Percentiles rank a stretch among this genome's conserved stretches.
These are phyloP conservation scores for Spizaetus ornatus DNA, from an alignment of 2,113 vertebrate species.

Conservation along the genomic window DNA sequence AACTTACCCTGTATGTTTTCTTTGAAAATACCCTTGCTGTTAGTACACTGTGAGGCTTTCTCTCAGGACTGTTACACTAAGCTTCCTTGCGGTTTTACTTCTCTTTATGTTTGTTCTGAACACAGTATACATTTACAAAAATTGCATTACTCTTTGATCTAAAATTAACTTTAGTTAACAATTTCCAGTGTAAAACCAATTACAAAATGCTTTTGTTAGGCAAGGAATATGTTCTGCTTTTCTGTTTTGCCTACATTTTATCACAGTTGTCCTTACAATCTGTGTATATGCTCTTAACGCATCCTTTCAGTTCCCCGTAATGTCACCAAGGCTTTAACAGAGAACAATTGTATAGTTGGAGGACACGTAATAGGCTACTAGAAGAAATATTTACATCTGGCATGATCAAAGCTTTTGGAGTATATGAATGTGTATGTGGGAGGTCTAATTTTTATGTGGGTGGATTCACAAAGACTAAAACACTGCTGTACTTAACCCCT, in stretches of 20 bases:
- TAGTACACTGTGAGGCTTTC: background rate
- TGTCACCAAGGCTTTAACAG: background rate
- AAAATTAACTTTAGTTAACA: background rate
- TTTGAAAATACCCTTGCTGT: background rate
- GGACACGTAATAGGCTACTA: background rate
- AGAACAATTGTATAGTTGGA: constrained; percentile 43
- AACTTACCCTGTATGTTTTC: background rate
- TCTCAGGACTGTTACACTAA: background rate
- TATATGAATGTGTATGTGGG: constrained; percentile 11
- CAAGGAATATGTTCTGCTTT: constrained; percentile 1
- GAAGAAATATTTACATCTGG: constrained; percentile 52
- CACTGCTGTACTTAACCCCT: constrained; percentile 38
- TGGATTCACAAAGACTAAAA: constrained; percentile 57
- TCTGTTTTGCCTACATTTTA: background rate
- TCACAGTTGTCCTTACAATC: background rate
- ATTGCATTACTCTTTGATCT: background rate
- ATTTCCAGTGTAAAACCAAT: background rate
- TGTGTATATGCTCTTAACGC: background rate
- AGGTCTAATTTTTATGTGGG: constrained; percentile 49
- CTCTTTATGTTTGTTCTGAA: background rate
- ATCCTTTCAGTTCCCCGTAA: background rate
- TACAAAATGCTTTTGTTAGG: background rate
- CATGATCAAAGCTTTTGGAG: constrained; percentile 46
- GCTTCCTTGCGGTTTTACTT: background rate
- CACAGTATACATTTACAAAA: background rate